Conservation (phyloP, 1,140 invertebrate genomes). For the Tribolium castaneum region DNA sequence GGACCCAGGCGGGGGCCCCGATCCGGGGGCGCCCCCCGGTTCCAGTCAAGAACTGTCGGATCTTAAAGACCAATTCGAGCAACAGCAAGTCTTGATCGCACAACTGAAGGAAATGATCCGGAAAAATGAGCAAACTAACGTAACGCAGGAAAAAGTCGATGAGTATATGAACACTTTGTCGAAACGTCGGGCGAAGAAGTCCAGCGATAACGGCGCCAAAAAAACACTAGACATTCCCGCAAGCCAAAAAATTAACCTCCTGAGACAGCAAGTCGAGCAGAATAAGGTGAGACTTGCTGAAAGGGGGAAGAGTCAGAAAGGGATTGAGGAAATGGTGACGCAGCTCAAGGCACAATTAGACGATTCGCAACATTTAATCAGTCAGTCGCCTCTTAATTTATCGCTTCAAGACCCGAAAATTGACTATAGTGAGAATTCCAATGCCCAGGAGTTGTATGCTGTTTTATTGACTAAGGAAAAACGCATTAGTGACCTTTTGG, state of each 20-base stretch:
- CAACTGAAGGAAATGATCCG: conserved; percentile 63
- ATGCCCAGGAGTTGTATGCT: conserved; percentile 59
- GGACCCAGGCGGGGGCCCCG: conserved; percentile 56
- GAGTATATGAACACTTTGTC: conserved; percentile 61
- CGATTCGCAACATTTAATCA: conserved; percentile 61
- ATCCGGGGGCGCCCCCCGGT: neutral
- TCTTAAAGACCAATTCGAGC: conserved; percentile 61
- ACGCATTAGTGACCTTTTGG: conserved; percentile 65
- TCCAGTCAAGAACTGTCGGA: conserved; percentile 55
- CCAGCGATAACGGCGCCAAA: conserved; percentile 42
- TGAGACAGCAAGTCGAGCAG: conserved; percentile 67
- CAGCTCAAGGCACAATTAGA: conserved; percentile 65
- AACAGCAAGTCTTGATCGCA: conserved; percentile 60
- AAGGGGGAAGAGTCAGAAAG: conserved; percentile 63
- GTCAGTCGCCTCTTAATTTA: conserved; percentile 59
- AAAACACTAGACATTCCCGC: conserved; percentile 59
- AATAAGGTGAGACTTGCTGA: conserved; percentile 65
- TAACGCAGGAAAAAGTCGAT: conserved; percentile 62
- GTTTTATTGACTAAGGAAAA: conserved; percentile 66
- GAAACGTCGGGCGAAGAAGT: conserved; percentile 58
- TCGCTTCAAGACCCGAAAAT: conserved; percentile 60
- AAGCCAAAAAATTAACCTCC: conserved; percentile 65
- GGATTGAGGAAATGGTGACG: conserved; percentile 64
- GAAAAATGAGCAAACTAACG: conserved; percentile 60
- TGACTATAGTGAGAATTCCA: conserved; percentile 58